These are phyloP conservation scores for Chloroclysta siterata DNA, from an alignment of 2,888 invertebrate genomes.

Conservation along the genomic window DNA sequence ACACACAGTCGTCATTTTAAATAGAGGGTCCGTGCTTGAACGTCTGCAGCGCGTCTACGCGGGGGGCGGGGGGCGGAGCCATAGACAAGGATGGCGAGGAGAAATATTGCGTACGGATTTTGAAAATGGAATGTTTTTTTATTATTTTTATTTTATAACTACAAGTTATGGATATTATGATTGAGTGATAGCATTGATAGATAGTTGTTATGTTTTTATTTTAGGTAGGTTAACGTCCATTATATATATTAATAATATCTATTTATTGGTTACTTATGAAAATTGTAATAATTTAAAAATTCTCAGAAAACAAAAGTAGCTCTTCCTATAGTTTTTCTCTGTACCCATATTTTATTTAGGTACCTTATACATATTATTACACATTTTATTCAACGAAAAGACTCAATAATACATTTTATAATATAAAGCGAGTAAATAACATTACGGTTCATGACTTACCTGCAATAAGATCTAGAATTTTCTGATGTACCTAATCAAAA, in stretches of 20 bases:
- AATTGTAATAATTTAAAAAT: no score
- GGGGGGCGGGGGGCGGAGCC: constrained; percentile 65
- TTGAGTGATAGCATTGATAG: not conserved
- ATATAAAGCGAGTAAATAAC: no score
- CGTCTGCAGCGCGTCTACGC: constrained; percentile 56
- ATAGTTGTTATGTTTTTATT: not conserved
- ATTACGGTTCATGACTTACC: no score
- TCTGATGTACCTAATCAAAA: constrained; percentile 2
- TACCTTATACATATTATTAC: no score
- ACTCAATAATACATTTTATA: no score
- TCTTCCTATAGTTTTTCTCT: no score
- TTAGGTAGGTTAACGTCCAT: no score
- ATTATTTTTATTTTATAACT: constrained; percentile 10
- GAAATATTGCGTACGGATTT: constrained; percentile 56
- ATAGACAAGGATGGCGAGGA: constrained; percentile 62
- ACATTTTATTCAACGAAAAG: no score
- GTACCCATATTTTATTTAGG: no score
- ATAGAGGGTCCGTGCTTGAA: constrained; percentile 51
- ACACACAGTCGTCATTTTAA: constrained; percentile 63
- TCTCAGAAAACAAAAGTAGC: no score
- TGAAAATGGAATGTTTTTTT: constrained; percentile 31
- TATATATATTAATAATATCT: not conserved
- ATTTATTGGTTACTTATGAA: not conserved
- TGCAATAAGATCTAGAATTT: not conserved
- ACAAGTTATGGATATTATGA: not conserved